A percentile compares a stretch with the other conserved stretches of the same genome.
These are phyloP conservation scores for Xestia ashworthii DNA, from an alignment of 2,888 invertebrate genomes.

Conservation along the genomic window DNA sequence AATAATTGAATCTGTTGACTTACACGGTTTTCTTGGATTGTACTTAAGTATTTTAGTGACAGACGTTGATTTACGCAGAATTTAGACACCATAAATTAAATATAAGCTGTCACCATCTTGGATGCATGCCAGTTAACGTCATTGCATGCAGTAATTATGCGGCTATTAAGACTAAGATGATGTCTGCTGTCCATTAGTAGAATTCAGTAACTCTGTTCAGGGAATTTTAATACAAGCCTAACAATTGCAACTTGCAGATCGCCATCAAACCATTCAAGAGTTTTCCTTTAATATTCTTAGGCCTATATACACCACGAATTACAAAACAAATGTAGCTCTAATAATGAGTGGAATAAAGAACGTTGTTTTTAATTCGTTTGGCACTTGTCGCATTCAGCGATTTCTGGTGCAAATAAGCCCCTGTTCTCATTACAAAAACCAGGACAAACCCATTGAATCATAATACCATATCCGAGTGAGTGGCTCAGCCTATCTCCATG, in stretches of 20 bases:
- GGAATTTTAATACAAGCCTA: not conserved
- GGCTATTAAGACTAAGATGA: not conserved
- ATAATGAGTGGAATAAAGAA: not conserved
- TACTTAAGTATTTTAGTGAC: not conserved
- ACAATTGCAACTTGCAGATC: not conserved
- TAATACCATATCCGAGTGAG: conserved; percentile 55
- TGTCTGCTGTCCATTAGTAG: no score
- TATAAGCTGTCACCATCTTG: conserved; percentile 14
- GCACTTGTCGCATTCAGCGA: not conserved
- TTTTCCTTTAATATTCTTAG: not conserved
- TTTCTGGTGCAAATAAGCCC: not conserved
- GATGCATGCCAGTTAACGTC: conserved; percentile 22
- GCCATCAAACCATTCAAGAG: not conserved
- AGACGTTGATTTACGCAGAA: not conserved
- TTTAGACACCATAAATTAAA: conserved; percentile 22
- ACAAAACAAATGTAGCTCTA: not conserved
- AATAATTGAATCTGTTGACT: not conserved
- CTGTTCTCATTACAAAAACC: not conserved
- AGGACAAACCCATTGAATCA: conserved; percentile 19
- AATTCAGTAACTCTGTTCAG: not conserved
- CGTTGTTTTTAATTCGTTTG: not conserved
- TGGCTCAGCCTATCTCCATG: conserved; percentile 38
- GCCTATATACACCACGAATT: not conserved
- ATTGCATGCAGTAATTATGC: conserved; percentile 16
- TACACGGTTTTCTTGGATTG: not conserved